Base-by-base conservation (phyloP, 1,140 invertebrate species). In the Philopotamus ludificatus region DNA sequence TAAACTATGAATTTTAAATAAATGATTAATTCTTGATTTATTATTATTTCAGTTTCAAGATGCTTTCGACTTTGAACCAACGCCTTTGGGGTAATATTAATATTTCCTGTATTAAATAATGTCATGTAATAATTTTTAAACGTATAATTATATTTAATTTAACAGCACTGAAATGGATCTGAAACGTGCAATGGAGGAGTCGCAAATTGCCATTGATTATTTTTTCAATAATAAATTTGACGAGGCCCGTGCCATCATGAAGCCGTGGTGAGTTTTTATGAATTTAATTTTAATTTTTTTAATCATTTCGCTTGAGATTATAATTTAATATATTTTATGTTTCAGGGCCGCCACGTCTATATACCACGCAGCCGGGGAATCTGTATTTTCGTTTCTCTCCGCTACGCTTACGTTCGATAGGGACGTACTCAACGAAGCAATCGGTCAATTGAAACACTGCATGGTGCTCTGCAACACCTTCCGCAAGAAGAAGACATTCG, bases 341-440 rank as follows among this genome's bases (percentile, higher is more conserved):
- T 81, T 64, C 74, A 93, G 90, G 84, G 86, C 90, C 15, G 81
- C 88, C 26, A 84, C 82, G 28, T 96, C 93, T 70, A 88, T 97
- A 79, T 98, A 98, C 74, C 95, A 97, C 79, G 88, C 94, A 0
- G 77, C 97, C n/a, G 94, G 94, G 0, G 86, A 89, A 67, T 86
- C 90, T 1, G 92, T 94, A 12, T 95, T 98, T 74, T 81, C 90
- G 66, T 97, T 93, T 74, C 84, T 98, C 3, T 93, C 97, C 76
- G 95, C 95, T 0, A 88, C 95, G 69, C 85, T 98, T 72, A 98
- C 95, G 0, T 93, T 97, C 75, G 94, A 98, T 75, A 80, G 92
- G 81, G 79, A 82, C 70, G 85, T 92, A 59, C 89, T 96, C 57
- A 84, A 86, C 63, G 81, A 82, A 63, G 91, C 93, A 0, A 84